Evolutionary conservation across 2,113 vertebrate species (phyloP), one percentile per base, ranked within the genome.

Genomic region (Crotalus viridis): DNA sequence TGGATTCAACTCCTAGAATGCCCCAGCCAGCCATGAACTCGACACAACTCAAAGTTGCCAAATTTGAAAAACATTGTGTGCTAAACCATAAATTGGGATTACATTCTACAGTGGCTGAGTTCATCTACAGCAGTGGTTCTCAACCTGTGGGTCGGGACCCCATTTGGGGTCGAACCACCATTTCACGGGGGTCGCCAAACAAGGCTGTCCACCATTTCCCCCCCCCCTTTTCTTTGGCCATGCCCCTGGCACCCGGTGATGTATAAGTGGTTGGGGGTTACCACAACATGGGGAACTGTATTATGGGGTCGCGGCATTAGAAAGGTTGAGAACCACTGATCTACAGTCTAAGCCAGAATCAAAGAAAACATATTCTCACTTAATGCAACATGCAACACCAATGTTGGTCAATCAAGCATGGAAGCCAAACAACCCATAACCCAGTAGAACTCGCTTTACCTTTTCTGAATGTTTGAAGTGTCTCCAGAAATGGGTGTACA

Each of bases 401-500:
- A 69, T 0, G 13, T 17, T n/a, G 64, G 64, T 74, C 64, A 74
- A 74, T 74, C 64, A 33, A 6, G 64, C 15, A 17, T 33, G 64
- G 64, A 74, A 74, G 64, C 13, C 28, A 33, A 74, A 74, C n/a
- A 33, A 74, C 64, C 64, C 64, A n/a, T 33, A 15, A 15, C n/a
- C 28, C 64, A 74, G n/a, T 74, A 33, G 28, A 74, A 9, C 33
- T 5, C 10, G 5, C 24, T 57, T 88, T 93, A 99, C 99, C 99
- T 99, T 99, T 96, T 99, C 99, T 0, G 99, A 99, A 97, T 99
- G 99, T 59, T 97, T 98, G 97, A 99, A 99, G 94, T 98, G 98
- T 93, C 97, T 99, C 99, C 99, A 99, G 97, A 99, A 99, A 91
- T 96, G 95, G 0, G 97, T 96, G 96, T 99, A 99, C 95, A 98